Base-by-base conservation (phyloP, 2,113 vertebrate genomes). In the Serinus canaria region DNA sequence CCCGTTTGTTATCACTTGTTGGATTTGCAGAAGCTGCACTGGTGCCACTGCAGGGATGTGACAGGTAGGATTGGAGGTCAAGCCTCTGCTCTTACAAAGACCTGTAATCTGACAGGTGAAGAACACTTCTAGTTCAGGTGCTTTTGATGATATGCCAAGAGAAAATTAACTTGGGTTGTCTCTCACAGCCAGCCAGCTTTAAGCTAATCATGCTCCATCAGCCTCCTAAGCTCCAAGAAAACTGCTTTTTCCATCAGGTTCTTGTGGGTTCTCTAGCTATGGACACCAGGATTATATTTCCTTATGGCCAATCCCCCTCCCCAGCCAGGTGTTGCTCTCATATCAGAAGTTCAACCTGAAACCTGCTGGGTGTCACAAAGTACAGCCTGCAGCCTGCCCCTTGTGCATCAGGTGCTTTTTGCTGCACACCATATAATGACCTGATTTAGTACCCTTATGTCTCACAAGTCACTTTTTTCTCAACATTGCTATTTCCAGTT, bases 221-320 rank as follows among this genome's bases (percentile, higher is more conserved):
- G 15, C n/a, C 10, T 44, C 30, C 25, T 69, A 37, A 49, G 52
- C 19, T 43, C 47, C 55, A 60, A 67, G 47, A 60, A 75, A 62
- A 3, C 11, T 3, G 4, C 8, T 39, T 72, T 76, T 15, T 60
- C 33, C 64, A 46, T 19, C 41, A 53, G n/a, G 18, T 27, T 62
- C 24, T 1, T 44, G 24, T 2, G 6, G 15, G 8, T 31, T 52
- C 13, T 70, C 73, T 56, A 31, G 7, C 50, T 46, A 0, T 16
- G 35, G 66, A 30, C 6, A 30, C 6, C 11, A 25, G 50, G 15
- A 30, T 56, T 43, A 10, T 12, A 10, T 27, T 47, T 27, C 41
- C 43, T n/a, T 35, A 17, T 24, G 44, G 23, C 12, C 1, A 4
- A 10, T 28, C 31, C 9, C 11, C 7, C 7, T 30, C 2, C 7